phyloP scores from a whole-genome alignment of 92 coral and sea anemone genomes.

The Muricea muricata region DNA sequence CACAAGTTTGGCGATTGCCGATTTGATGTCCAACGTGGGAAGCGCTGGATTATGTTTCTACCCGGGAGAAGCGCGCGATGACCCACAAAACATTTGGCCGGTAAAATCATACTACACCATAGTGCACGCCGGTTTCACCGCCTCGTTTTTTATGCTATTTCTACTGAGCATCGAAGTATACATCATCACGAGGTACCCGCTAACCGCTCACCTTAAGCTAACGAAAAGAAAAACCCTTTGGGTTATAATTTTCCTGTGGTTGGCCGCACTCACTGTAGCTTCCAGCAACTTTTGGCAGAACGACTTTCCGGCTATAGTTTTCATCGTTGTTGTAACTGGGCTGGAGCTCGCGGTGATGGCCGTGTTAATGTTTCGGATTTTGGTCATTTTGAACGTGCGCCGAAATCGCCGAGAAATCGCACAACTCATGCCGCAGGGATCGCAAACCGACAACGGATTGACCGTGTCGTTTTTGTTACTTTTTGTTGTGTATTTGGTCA shows the following conservation, averaged over 20 bases:
- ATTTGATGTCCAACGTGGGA: not conserved
- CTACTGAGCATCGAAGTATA: constrained; percentile 9
- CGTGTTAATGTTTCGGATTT: not conserved
- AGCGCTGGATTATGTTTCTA: not conserved
- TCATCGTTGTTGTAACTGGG: not conserved
- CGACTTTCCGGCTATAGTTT: not conserved
- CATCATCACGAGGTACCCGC: constrained; percentile 19
- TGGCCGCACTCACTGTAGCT: not conserved
- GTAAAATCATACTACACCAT: not conserved
- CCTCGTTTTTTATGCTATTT: constrained; percentile 23
- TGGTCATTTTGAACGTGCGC: constrained; percentile 5
- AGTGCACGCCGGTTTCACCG: constrained; percentile 11
- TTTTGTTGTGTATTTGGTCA: constrained; percentile 3
- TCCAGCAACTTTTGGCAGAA: not conserved
- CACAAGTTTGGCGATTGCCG: constrained; percentile 21
- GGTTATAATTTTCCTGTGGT: not conserved
- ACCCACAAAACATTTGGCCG: not conserved
- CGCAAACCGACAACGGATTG: not conserved
- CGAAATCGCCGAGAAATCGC: not conserved
- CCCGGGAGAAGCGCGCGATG: not conserved
- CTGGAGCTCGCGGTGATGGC: not conserved
- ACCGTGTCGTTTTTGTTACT: constrained; percentile 4
- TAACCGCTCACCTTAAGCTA: not conserved
- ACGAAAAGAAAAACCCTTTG: not conserved
- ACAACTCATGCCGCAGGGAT: not conserved